These are phyloP conservation scores for Eidolon helvum DNA, from an alignment of 2,113 vertebrate species.

Conservation along the genomic window DNA sequence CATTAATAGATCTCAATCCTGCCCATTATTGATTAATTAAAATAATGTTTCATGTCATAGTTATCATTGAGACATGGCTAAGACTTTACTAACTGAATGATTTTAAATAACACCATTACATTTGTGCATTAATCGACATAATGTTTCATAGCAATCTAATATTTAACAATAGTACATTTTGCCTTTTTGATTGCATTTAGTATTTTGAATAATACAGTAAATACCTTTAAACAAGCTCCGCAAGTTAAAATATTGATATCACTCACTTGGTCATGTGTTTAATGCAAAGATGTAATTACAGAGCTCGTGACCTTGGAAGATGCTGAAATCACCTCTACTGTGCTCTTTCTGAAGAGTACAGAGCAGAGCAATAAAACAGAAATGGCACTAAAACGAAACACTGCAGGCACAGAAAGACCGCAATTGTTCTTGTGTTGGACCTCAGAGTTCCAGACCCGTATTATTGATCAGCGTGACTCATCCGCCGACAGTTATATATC, in stretches of 20 bases:
- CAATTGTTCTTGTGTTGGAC: background rate
- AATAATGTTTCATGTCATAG: background rate
- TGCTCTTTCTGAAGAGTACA: background rate
- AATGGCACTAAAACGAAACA: accelerated
- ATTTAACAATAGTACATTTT: background rate
- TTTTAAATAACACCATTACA: background rate
- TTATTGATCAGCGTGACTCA: background rate
- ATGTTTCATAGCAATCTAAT: background rate
- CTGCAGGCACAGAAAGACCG: background rate
- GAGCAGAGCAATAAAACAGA: background rate
- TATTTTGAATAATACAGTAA: background rate
- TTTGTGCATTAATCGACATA: background rate
- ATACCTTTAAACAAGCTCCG: background rate
- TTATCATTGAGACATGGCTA: background rate
- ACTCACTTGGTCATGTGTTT: background rate
- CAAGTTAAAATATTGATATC: background rate
- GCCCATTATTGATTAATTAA: background rate
- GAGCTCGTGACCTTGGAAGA: accelerated
- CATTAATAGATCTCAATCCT: background rate
- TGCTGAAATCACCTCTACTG: accelerated
- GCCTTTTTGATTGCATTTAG: background rate
- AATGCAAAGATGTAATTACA: accelerated
- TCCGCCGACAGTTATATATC: background rate
- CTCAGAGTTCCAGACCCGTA: background rate
- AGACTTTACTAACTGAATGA: background rate